A percentile compares a stretch with the other conserved stretches of the same genome.
phyloP scores from a whole-genome alignment of 2,113 vertebrate genomes.

The Mesembrinibis cayennensis region DNA sequence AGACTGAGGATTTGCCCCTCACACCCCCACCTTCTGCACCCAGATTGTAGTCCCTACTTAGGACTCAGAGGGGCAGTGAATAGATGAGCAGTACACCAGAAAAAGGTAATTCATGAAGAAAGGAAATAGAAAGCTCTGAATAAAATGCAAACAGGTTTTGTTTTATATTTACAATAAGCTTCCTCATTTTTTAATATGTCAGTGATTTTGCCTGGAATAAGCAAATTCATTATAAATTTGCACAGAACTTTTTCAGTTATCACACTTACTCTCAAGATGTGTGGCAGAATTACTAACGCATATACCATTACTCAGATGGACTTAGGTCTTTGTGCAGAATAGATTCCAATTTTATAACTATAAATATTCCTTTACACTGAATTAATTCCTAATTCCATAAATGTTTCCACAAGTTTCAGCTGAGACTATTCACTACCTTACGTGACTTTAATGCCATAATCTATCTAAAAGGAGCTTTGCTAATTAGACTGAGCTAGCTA shows the following conservation, averaged over 20 bases:
- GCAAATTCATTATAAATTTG: neutral
- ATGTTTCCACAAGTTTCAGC: neutral
- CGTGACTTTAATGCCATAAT: neutral
- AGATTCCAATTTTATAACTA: neutral
- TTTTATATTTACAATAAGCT: neutral
- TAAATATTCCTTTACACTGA: neutral
- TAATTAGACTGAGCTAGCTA: neutral
- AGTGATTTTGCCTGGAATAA: neutral
- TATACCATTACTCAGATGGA: neutral
- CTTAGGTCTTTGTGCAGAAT: neutral
- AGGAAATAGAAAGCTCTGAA: neutral
- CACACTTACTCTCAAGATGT: neutral
- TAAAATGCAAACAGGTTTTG: neutral
- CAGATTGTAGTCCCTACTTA: neutral
- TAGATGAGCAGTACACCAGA: neutral
- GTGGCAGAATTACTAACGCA: neutral
- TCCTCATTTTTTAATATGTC: neutral
- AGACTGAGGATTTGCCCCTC: accelerated
- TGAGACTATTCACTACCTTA: neutral
- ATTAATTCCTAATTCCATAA: neutral
- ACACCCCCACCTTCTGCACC: neutral
- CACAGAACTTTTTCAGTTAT: neutral
- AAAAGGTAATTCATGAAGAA: neutral
- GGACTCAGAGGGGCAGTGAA: neutral
- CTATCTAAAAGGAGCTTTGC: neutral